Base-by-base conservation (phyloP, 1,140 invertebrate species). In the Eupeodes corollae region DNA sequence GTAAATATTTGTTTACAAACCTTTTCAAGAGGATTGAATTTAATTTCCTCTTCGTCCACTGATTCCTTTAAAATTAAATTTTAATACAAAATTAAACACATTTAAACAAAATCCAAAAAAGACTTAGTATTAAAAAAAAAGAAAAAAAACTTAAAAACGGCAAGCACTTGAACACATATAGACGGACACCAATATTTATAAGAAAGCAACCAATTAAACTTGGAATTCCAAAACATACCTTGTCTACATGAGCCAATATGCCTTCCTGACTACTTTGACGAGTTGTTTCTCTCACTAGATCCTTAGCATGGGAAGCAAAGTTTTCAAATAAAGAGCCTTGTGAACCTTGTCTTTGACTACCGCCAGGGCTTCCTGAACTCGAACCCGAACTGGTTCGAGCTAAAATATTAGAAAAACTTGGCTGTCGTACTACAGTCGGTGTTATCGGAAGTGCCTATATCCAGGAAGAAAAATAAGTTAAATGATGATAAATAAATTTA, bases 231-330 rank as follows among this genome's bases (percentile, higher is more conserved):
- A 12, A 10, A 39, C 44, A 30, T 68, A 88, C 85, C 76, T 91
- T 91, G 55, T 91, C 88, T 76, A 92, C 86, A 47, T 91, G 88
- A 11, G 88, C 86, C n/a, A 92, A 68, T 1, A 92, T 55, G 14
- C 87, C 87, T 59, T 92, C 88, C 65, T 92, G 88, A 57, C 87
- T 90, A 57, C 85, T 86, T 65, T 92, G 88, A 8, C 88, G 75
- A 0, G 86, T 89, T 0, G 86, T 88, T 61, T 91, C 87, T 38
- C 81, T 74, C 3, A 91, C 85, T 43, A 91, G 62, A 56, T 89
- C 88, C 63, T 91, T 91, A 1, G 88, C 88, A 55, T 91, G 87
- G 0, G 77, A 78, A 1, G 88, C 83, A 52, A 92, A 83, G 54
- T 89, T 85, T 66, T 91, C 89, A 46, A 92, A 78, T 0, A 91